Percentiles rank a stretch among this genome's conserved stretches.
phyloP scores from a whole-genome alignment of 2,888 invertebrate genomes.

The Cataglyphis albicans region DNA sequence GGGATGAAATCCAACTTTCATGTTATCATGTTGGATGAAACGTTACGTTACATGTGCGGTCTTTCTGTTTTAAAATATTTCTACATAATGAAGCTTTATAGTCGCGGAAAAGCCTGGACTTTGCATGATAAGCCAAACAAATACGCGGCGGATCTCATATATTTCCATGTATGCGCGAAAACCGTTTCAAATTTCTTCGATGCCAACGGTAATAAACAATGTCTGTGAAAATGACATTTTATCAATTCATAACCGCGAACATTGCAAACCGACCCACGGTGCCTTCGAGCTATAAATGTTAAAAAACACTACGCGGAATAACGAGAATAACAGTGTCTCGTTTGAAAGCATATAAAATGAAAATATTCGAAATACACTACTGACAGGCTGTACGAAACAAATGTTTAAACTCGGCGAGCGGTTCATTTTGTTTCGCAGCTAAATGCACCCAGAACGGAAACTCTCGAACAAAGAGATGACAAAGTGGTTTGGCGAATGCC shows the following conservation, averaged over 20 bases:
- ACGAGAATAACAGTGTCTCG: slow-evolving; percentile 41
- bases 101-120: background rate
- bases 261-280: slow-evolving; percentile 4
- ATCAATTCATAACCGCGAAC: slow-evolving; percentile 46
- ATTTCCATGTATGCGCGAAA: slow-evolving; percentile 27
- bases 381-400: slow-evolving; percentile 38
- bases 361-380: slow-evolving; percentile 43
- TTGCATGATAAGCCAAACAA: background rate
- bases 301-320: slow-evolving; percentile 36
- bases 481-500: slow-evolving; percentile 37
- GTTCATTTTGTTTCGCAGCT: slow-evolving; percentile 40
- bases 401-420: slow-evolving; percentile 43
- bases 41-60: background rate
- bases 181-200: slow-evolving; percentile 40
- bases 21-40: background rate
- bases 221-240: slow-evolving; percentile 50
- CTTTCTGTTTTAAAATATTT: slow-evolving; percentile 21
- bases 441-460: slow-evolving; percentile 39
- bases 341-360: slow-evolving; percentile 44
- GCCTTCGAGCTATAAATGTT: slow-evolving; percentile 45
- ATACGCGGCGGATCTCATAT: background rate
- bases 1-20: slow-evolving; percentile 23
- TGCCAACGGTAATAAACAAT: slow-evolving; percentile 31
- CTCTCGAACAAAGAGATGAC: slow-evolving; percentile 46
- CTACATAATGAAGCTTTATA: slow-evolving; percentile 26